Conservation (phyloP, 2,113 vertebrate genomes). For the Kobus ellipsiprymnus region DNA sequence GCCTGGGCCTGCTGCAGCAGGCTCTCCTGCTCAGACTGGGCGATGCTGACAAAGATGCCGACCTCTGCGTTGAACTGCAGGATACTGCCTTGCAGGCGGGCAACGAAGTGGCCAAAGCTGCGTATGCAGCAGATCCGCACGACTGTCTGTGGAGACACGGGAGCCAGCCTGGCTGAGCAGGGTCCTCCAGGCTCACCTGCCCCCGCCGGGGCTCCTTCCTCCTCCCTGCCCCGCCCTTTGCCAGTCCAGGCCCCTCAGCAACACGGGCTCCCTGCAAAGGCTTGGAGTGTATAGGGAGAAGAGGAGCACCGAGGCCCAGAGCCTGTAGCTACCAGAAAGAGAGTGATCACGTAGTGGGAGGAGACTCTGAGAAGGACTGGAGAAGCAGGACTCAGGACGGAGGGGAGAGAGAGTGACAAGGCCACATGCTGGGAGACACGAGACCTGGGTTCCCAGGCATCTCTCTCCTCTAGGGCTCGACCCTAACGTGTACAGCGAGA, state of each 20-base stretch:
- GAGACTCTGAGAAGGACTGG: neutral
- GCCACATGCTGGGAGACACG: neutral
- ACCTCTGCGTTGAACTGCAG: conserved; percentile 95
- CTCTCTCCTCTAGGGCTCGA: neutral
- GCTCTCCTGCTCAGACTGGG: conserved; percentile 90
- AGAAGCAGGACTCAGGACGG: neutral
- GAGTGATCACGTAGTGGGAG: neutral
- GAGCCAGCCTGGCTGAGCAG: neutral
- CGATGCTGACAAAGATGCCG: conserved; percentile 95
- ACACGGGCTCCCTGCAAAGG: neutral
- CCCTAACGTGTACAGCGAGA: rapidly evolving
- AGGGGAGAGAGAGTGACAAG: neutral
- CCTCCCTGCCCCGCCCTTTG: neutral
- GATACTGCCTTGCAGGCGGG: conserved; percentile 92
- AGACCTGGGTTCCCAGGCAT: neutral
- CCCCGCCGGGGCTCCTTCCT: rapidly evolving
- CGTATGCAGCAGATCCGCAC: conserved; percentile 93
- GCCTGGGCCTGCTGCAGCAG: conserved; percentile 94
- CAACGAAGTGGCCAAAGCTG: conserved; percentile 96
- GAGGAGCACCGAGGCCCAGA: neutral
- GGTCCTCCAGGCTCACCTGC: neutral
- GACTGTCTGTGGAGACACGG: conserved; percentile 80
- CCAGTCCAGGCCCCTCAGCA: neutral
- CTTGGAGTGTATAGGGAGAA: neutral
- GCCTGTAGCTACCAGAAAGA: neutral